Percentiles rank a stretch among this genome's conserved stretches.
phyloP scores from a whole-genome alignment of 1,140 invertebrate genomes.

The Contarinia nasturtii region DNA sequence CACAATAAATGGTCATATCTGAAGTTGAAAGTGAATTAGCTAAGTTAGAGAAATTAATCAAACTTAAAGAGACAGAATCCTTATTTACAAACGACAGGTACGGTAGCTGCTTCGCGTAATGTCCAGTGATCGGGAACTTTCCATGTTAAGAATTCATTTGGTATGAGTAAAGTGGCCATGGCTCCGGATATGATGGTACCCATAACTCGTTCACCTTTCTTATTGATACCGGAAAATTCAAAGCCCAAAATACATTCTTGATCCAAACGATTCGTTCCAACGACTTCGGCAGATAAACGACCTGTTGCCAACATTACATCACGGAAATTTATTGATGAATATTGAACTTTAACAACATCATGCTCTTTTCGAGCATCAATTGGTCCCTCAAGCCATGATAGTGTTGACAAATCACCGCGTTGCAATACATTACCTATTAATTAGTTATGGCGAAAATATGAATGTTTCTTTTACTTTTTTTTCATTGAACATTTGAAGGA shows the following conservation, averaged over 20 bases:
- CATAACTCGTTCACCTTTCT: conserved; percentile 41
- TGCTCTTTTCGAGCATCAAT: conserved; percentile 20
- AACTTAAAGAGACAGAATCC: too few species aligned
- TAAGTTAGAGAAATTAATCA: too few species aligned
- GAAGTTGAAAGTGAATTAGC: too few species aligned
- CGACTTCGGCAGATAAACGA: conserved; percentile 41
- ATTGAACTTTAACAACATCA: conserved; percentile 30
- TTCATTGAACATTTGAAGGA: too few species aligned
- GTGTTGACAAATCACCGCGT: conserved; percentile 65
- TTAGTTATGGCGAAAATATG: too few species aligned
- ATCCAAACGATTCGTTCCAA: conserved; percentile 28
- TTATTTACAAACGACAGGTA: conserved; percentile 76
- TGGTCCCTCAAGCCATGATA: conserved; percentile 61
- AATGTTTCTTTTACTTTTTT: too few species aligned
- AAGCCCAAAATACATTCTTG: conserved; percentile 52
- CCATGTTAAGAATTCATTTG: conserved; percentile 39
- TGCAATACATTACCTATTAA: conserved; percentile 60
- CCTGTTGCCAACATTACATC: conserved; percentile 63
- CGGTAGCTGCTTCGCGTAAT: conserved; percentile 69
- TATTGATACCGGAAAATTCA: conserved; percentile 45
- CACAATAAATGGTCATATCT: conserved; percentile 69
- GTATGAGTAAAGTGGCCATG: conserved; percentile 40
- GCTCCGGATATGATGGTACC: conserved; percentile 37
- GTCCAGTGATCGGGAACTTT: conserved; percentile 64
- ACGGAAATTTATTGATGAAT: conserved; percentile 52